phyloP scores from a whole-genome alignment of 1,140 invertebrate genomes.

The Drosophila arawakana region DNA sequence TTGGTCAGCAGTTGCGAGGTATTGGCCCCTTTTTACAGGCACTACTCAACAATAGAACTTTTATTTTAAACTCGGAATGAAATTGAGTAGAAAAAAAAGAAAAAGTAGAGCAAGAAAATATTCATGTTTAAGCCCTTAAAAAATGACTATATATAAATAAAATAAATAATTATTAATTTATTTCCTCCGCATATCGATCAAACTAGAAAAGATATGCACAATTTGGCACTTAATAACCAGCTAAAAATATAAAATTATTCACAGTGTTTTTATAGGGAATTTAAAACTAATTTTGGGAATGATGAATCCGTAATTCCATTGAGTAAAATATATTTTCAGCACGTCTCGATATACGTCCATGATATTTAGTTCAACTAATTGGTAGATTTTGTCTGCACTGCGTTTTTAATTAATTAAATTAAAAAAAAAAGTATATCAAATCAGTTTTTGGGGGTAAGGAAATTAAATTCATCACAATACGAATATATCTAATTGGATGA shows the following conservation, averaged over 20 bases:
- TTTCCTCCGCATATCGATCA: not conserved
- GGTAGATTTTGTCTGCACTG: constrained; percentile 42
- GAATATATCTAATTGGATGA: constrained; percentile 2
- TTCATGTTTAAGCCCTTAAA: too few relatives aligned
- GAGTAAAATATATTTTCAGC: constrained; percentile 7
- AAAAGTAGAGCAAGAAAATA: not conserved
- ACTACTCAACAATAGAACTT: constrained; percentile 11
- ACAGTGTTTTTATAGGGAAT: not conserved
- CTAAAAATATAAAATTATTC: constrained; percentile 1
- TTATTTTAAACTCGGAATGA: constrained; percentile 2
- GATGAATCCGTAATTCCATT: constrained; percentile 4
- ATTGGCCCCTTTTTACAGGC: constrained; percentile 20
- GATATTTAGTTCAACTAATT: constrained; percentile 35
- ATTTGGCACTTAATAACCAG: not conserved
- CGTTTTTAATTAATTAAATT: constrained; percentile 70
- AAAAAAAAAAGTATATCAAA: constrained; percentile 48
- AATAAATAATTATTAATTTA: too few relatives aligned
- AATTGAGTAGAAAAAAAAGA: not conserved
- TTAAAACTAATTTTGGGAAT: not conserved
- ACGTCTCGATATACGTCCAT: constrained; percentile 10
- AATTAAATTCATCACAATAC: constrained; percentile 63
- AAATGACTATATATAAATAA: too few relatives aligned
- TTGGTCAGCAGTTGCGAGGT: constrained; percentile 9
- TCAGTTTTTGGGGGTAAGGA: constrained; percentile 45
- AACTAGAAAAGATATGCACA: not conserved